These are phyloP conservation scores for Oenanthe oenanthe DNA, from an alignment of 2,113 vertebrate genomes.

Conservation along the genomic window DNA sequence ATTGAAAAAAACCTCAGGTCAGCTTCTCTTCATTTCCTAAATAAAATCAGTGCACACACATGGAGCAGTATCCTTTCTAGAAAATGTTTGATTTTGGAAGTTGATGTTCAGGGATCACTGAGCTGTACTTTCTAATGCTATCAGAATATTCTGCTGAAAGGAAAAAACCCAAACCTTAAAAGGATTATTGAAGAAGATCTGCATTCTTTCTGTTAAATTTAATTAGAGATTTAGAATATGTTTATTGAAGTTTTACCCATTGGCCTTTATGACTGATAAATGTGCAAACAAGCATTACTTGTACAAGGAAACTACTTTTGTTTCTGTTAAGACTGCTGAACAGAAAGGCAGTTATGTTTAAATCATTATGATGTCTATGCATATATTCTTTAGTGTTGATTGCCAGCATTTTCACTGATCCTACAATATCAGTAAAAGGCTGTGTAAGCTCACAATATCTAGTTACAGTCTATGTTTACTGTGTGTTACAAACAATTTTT, in stretches of 20 bases:
- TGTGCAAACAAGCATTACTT: not conserved
- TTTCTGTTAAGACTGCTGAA: not conserved
- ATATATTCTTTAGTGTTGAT: not conserved
- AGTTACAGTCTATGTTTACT: not conserved
- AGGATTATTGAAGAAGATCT: not conserved
- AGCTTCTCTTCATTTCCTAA: not conserved
- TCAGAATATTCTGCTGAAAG: not conserved
- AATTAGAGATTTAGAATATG: not conserved
- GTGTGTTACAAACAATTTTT: not conserved
- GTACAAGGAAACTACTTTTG: not conserved
- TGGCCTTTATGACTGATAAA: not conserved
- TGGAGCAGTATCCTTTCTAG: not conserved
- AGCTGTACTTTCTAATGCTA: not conserved
- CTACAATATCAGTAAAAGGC: not conserved
- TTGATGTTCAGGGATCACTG: not conserved
- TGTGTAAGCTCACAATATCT: not conserved
- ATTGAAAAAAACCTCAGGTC: not conserved
- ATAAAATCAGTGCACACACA: not conserved
- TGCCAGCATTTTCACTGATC: not conserved
- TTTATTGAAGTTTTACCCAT: not conserved
- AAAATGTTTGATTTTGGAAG: not conserved
- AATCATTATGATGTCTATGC: not conserved
- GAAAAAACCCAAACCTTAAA: not conserved
- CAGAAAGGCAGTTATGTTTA: not conserved
- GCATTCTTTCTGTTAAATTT: not conserved